These are phyloP conservation scores for Leptothorax acervorum DNA, from an alignment of 2,888 invertebrate genomes.

Conservation along the genomic window DNA sequence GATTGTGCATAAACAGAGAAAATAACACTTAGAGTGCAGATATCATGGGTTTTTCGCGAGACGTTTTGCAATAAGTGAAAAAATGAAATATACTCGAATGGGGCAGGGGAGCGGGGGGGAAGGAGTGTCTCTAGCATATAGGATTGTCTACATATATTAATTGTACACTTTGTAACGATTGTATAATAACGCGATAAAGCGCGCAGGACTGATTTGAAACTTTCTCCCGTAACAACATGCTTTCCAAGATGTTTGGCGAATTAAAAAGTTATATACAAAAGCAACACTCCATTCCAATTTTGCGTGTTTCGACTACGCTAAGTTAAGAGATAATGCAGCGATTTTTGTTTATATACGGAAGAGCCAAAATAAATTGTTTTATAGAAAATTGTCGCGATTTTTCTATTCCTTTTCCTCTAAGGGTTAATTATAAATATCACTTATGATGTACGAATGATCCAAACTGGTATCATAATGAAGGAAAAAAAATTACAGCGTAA, in stretches of 20 bases:
- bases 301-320: slow-evolving; percentile 56
- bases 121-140: slow-evolving; percentile 62
- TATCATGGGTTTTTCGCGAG: slow-evolving; percentile 13
- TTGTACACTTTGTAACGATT: slow-evolving; percentile 62
- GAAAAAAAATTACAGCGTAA: not conserved
- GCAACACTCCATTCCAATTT: slow-evolving; percentile 71
- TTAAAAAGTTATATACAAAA: slow-evolving; percentile 39
- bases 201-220: slow-evolving; percentile 66
- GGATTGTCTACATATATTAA: slow-evolving; percentile 62
- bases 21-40: slow-evolving; percentile 32
- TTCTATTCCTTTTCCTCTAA: not conserved
- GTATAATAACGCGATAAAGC: slow-evolving; percentile 52
- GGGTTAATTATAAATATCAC: not conserved
- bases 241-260: slow-evolving; percentile 53
- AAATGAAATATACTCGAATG: slow-evolving; percentile 50
- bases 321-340: slow-evolving; percentile 46
- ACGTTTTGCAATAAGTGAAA: slow-evolving; percentile 38
- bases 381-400: slow-evolving; percentile 58
- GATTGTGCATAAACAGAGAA: not conserved
- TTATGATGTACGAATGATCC: not conserved
- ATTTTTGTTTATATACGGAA: slow-evolving; percentile 66
- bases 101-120: not conserved
- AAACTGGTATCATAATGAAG: not conserved
- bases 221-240: slow-evolving; percentile 45
- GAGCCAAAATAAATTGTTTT: slow-evolving; percentile 71